Conservation (phyloP, 1,140 invertebrate genomes). For the Ditylenchus dipsaci region DNA sequence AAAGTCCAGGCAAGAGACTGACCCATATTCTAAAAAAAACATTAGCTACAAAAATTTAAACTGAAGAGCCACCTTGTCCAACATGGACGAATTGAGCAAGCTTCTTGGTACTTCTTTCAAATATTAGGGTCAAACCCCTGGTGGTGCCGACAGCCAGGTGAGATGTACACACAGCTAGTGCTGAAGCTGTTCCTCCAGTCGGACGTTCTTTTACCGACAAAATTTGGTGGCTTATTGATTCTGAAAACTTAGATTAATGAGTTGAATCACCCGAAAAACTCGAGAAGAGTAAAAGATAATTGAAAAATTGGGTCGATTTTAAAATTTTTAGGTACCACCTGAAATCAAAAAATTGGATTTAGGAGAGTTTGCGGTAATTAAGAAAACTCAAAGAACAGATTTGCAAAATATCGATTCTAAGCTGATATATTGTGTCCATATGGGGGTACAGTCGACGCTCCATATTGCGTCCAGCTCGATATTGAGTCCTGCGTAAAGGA, state of each 20-base stretch:
- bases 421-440: too few species aligned
- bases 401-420: too few species aligned
- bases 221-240: slow-evolving; percentile 38
- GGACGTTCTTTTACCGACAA: slow-evolving; percentile 24
- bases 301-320: too few species aligned
- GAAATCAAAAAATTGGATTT: too few species aligned
- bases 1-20: slow-evolving; percentile 38
- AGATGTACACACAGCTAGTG: slow-evolving; percentile 12
- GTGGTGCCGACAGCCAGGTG: slow-evolving; percentile 36
- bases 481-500: too few species aligned
- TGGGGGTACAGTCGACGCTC: too few species aligned
- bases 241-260: slow-evolving; percentile 11
- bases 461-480: too few species aligned
- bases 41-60: not conserved
- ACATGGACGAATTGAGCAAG: slow-evolving; percentile 22
- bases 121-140: slow-evolving; percentile 26
- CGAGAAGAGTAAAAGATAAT: too few species aligned
- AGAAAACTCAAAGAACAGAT: too few species aligned
- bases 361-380: too few species aligned
- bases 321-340: too few species aligned
- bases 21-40: slow-evolving; percentile 31
- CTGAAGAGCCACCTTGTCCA: slow-evolving; percentile 15
- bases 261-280: too few species aligned
- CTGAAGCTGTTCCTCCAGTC: slow-evolving; percentile 30
- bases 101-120: slow-evolving; percentile 16